Evolutionary conservation across 2,113 vertebrate genomes (phyloP), one percentile per base, ranked within the genome.

Genomic region (Platichthys flesus): DNA sequence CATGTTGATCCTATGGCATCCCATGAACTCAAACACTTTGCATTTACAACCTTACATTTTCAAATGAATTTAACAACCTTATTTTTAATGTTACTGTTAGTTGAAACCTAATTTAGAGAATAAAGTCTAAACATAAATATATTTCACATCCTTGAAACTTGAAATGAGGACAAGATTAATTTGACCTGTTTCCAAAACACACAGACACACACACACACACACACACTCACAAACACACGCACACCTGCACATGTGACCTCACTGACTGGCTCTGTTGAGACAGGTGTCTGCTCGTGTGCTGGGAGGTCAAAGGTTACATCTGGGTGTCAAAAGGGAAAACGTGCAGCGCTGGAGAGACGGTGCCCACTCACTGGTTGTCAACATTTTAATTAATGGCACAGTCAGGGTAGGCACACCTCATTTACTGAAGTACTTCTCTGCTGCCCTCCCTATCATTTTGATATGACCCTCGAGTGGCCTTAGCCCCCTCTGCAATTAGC

Each of bases 251-350:
- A 54, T 75, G 42, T 79, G 82, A 89, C 71, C 86, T 87, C 88
- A 76, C 82, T 83, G 64, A 72, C 57, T 24, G 28, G 13, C 63
- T 68, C 81, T 91, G 86, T 91, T 84, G 89, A 90, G 85, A 88
- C 88, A 90, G 89, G 87, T 90, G 89, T 82, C 82, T 63, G 72
- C 70, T 74, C 42, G 10, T 83, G 78, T 82, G 82, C 59, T 26
- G 37, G 31, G 80, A 83, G 88, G 91, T 88, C 62, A 92, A 79
- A 85, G 92, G 73, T 92, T 82, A 88, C 91, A 89, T 84, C 90
- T 91, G 89, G 26, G 61, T 87, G 85, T 76, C 80, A 89, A 71
- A 90, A 85, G 81, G 51, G 86, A 78, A 31, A 83, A 83, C 45
- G 76, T 76, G 87, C 66, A 51, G 67, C 78, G 13, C 52, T 76